Evolutionary conservation across 1,140 invertebrate genomes (phyloP).

Genomic region (Diachasmimorpha longicaudata): DNA sequence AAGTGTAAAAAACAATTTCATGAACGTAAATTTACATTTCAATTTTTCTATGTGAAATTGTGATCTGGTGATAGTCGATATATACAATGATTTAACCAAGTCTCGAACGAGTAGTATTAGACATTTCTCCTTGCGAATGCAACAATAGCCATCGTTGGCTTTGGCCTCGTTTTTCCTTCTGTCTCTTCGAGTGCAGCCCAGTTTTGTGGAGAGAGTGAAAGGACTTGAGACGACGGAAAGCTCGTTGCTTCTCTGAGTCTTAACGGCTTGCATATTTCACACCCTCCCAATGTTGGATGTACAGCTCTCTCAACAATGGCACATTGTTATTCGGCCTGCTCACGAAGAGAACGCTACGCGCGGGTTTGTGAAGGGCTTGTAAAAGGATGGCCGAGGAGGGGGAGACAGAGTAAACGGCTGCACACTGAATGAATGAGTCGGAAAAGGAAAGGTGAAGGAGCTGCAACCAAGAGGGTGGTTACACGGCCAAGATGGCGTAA

Average conservation of each 20-base stretch:
- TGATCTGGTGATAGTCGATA: background rate
- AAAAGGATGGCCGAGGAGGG: background rate
- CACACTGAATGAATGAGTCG: background rate
- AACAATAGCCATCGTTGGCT: slow-evolving; percentile 13
- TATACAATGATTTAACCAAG: background rate
- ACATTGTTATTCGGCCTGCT: slow-evolving; percentile 48
- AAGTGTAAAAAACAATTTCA: no score
- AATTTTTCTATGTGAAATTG: background rate
- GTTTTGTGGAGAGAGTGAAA: slow-evolving; percentile 6
- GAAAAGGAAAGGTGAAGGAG: slow-evolving; percentile 21
- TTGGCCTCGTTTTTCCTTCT: slow-evolving; percentile 3
- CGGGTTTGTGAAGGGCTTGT: background rate
- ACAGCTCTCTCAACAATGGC: slow-evolving; percentile 42
- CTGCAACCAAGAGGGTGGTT: slow-evolving; percentile 27
- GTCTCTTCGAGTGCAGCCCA: background rate
- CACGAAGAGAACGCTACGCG: background rate
- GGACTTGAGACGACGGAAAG: slow-evolving; percentile 25
- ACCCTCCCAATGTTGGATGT: slow-evolving; percentile 43
- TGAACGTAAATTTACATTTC: no score
- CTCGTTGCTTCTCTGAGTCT: slow-evolving; percentile 37
- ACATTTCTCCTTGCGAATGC: background rate
- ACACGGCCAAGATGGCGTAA: slow-evolving; percentile 52
- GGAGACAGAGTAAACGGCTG: background rate
- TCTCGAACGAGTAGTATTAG: background rate
- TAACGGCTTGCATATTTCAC: slow-evolving; percentile 52